Evolutionary conservation across 2,888 invertebrate species (phyloP), one percentile per base, ranked within the genome.

Genomic region (Liposcelis brunnea): DNA sequence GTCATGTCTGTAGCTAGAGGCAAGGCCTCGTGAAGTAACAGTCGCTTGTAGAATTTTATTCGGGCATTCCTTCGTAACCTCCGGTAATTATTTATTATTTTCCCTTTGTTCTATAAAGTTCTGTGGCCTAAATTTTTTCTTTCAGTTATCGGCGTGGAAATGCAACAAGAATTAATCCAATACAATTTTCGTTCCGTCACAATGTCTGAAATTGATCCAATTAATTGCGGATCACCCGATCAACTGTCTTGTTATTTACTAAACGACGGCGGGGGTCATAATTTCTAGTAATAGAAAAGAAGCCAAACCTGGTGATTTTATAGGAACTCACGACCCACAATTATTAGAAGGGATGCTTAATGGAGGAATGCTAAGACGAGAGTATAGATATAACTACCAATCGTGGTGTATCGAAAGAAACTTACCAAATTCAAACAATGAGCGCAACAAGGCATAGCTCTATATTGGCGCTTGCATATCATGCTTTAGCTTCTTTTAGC

Each of bases 231-330:
- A 14, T 46, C 47, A 32, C 33, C 42, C 11, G 54, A 55, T 14
- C 48, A 46, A 10, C 43, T 57, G 2, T 47, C 53, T 5, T 64
- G 64, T 47, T 62, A 61, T 47, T 52, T 64, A 34, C 48, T 65
- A 15, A 63, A 65, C 51, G 61, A 63, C 50, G 62, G 62, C n/a
- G 64, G 59, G n/a, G 1, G 61, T 61, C 52, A 49, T 64, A 12
- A 55, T 64, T 2, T 52, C 59, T 7, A 57, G 61, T 11, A 63
- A 61, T 49, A 58, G 59, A 36, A 52, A 53, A 14, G 51, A 58
- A 46, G 54, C 31, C 11, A 16, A 33, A 43, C 18, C 35, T 3
- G 43, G 43, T 8, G 21, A 44, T 15, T 40, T 40, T 32, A 42
- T 63, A 46, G 61, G 61, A 2, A 48, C 52, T 34, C 56, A 58